Evolutionary conservation across 1,140 invertebrate species (phyloP).

Genomic region (Tribolium castaneum): DNA sequence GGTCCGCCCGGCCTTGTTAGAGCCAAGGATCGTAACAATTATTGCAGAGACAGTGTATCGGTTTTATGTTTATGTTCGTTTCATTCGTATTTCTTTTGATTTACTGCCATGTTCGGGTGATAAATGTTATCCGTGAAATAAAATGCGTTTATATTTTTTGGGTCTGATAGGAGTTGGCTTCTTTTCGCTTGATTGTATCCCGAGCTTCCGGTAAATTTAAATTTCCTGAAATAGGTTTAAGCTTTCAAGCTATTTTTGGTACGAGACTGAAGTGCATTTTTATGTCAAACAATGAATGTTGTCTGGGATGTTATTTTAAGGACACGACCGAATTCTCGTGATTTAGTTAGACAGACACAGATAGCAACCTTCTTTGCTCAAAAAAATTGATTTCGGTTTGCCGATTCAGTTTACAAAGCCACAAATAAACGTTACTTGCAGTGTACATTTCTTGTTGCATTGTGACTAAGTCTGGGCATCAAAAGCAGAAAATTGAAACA

Average conservation of each 20-base stretch:
- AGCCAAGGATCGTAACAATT: conserved; percentile 29
- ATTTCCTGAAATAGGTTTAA: conserved; percentile 26
- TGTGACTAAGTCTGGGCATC: not conserved
- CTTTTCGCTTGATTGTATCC: conserved; percentile 19
- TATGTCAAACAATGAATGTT: conserved; percentile 24
- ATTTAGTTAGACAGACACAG: not conserved
- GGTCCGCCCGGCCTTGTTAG: conserved; percentile 11
- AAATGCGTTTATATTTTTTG: conserved; percentile 30
- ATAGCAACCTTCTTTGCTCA: not conserved
- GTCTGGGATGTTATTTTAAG: conserved; percentile 15
- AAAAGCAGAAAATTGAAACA: not conserved
- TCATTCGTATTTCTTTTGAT: conserved; percentile 34
- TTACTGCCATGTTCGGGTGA: conserved; percentile 15
- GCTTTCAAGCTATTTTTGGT: conserved; percentile 29
- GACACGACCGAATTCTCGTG: not conserved
- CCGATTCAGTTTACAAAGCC: too few species aligned
- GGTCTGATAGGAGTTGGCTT: not conserved
- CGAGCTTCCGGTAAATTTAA: conserved; percentile 24
- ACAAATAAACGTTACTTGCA: too few species aligned
- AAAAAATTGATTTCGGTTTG: too few species aligned
- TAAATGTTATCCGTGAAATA: conserved; percentile 26
- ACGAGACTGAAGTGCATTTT: conserved; percentile 6
- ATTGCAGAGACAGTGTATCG: conserved; percentile 31
- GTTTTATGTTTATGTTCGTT: conserved; percentile 34
- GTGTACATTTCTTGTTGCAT: too few species aligned